phyloP scores from a whole-genome alignment of 2,797 vertebrate genomes.

The Karalla daura region DNA sequence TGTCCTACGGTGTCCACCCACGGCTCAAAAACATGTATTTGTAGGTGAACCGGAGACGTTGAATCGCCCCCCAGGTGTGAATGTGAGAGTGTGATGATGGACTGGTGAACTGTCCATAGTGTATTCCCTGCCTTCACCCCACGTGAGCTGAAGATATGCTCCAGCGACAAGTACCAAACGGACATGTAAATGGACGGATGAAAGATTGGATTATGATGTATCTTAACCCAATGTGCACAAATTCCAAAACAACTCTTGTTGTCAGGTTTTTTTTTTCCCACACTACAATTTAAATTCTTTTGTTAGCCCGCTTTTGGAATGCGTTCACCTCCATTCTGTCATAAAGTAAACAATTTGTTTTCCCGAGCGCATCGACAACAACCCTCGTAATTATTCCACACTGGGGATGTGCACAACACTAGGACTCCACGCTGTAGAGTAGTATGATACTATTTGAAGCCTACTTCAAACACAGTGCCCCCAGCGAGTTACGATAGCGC shows the following conservation, averaged over 20 bases:
- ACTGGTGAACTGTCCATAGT: too few species aligned
- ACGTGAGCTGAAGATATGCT: too few species aligned
- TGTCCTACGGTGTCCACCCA: too few species aligned
- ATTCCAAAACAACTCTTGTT: conserved; percentile 11
- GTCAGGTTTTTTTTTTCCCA: conserved; percentile 8
- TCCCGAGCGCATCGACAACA: conserved; percentile 66
- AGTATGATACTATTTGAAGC: conserved; percentile 84
- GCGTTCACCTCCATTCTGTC: conserved; percentile 50
- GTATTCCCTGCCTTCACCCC: too few species aligned
- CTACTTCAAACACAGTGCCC: conserved; percentile 80
- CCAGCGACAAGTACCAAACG: too few species aligned
- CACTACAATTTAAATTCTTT: conserved; percentile 7
- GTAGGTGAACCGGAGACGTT: too few species aligned
- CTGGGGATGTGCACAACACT: conserved; percentile 62
- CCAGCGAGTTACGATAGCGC: conserved; percentile 77
- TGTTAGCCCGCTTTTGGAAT: conserved; percentile 23
- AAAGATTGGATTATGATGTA: conserved; percentile 1
- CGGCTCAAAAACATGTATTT: too few species aligned
- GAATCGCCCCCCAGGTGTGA: too few species aligned
- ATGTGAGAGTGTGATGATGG: too few species aligned
- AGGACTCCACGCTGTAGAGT: conserved; percentile 63
- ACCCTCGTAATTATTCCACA: conserved; percentile 72
- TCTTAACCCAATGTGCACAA: background rate
- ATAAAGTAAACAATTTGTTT: conserved; percentile 71
- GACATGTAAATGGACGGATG: too few species aligned